Evolutionary conservation across 2,113 vertebrate species (phyloP).

Genomic region (Illadopsis cleaveri): DNA sequence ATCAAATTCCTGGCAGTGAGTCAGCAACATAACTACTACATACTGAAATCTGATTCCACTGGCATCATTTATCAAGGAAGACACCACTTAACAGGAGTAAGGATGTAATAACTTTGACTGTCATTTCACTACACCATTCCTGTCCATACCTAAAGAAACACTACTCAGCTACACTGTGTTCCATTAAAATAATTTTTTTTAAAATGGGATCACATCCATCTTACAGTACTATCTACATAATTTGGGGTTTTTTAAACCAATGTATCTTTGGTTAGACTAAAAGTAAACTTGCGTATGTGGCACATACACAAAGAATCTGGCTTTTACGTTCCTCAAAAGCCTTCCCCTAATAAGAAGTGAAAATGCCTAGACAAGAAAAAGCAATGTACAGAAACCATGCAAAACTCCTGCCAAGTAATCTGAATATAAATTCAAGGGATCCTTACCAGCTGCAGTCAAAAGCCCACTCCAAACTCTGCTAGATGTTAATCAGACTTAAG

Average conservation of each 20-base stretch:
- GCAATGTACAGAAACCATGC: neutral
- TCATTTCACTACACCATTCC: neutral
- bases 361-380: neutral
- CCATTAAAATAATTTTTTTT: neutral
- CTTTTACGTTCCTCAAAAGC: neutral
- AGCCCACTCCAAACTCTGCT: constrained; percentile 26
- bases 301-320: neutral
- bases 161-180: neutral
- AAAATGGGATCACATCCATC: neutral
- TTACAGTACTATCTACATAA: neutral
- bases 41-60: neutral
- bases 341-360: neutral
- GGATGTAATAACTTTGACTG: neutral
- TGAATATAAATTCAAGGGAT: constrained; percentile 41
- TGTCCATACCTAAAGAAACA: neutral
- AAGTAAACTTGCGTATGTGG: neutral
- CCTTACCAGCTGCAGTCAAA: constrained; percentile 48
- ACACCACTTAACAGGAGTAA: neutral
- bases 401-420: constrained; percentile 39
- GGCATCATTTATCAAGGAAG: neutral
- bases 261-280: neutral
- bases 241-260: neutral
- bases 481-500: constrained; percentile 42
- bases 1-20: neutral
- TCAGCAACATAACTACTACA: neutral